Evolutionary conservation across 2,797 vertebrate genomes (phyloP), one percentile per base, ranked within the genome.

Genomic region (Morelia viridis): DNA sequence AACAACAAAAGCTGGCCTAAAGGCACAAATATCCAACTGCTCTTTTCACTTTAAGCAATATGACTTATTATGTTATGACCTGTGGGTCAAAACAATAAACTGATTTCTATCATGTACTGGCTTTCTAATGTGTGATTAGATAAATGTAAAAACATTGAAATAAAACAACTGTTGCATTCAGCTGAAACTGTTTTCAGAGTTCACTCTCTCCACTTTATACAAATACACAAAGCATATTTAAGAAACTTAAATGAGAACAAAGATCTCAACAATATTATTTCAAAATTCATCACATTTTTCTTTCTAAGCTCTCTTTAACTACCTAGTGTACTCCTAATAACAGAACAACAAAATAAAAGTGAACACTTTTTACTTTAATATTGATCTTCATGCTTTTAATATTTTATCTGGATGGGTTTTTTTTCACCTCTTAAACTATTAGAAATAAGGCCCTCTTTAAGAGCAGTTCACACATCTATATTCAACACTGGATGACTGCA

Each of bases 211-310:
- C 46, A 61, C 22, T 35, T 24, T 31, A 15, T 9, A 7, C 31
- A 80, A 83, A 60, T 60, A 4, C 80, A 53, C 15, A 53, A 68
- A 71, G 1, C 19, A 53, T 53, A 80, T 85, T 83, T 58, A 61
- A 50, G 9, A 87, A 1, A 84, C 35, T 7, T 41, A 61, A 86
- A 13, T 4, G 28, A 62, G 58, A 35, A 80, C 58, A 1, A 5
- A 91, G n/a, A 87, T 15, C 41, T 76, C 8, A 13, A 92, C 68
- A 76, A 46, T 19, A 64, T 91, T 85, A 83, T 62, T 62, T 80
- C 41, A 28, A 85, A 85, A 41, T 62, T 22, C 46, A 28, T 41
- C 26, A 60, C 35, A 57, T 87, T 50, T 19, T 85, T 19, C 11
- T 86, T 86, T 28, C 50, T 57, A 71, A 71, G 22, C 1, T 31